These are phyloP conservation scores for Mus musculus DNA, from an alignment of 2,113 vertebrate species.

Conservation along the genomic window DNA sequence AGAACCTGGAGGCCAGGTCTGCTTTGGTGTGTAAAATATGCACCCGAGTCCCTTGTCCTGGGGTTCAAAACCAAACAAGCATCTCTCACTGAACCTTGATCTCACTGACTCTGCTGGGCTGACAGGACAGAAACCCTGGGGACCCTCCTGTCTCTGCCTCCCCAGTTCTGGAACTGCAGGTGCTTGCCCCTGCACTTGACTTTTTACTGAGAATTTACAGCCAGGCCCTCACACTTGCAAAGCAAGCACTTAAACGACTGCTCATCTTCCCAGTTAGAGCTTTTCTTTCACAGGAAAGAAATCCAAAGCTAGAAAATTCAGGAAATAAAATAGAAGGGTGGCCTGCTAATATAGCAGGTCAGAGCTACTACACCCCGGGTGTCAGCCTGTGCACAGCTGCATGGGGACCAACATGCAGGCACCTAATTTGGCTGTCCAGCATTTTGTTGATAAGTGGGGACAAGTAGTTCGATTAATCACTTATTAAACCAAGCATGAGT, in stretches of 20 bases:
- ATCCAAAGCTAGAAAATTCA: background rate
- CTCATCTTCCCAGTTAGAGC: background rate
- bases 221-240: too few species aligned
- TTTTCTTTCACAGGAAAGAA: background rate
- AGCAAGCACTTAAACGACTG: background rate
- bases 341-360: too few species aligned
- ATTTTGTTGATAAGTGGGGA: background rate
- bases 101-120: background rate
- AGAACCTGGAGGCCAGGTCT: too few species aligned
- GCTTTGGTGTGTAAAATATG: too few species aligned
- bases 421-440: background rate
- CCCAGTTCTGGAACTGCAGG: background rate
- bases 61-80: too few species aligned
- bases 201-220: background rate
- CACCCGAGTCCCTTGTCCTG: too few species aligned
- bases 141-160: background rate
- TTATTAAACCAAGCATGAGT: background rate
- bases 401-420: background rate
- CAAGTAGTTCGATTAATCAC: background rate
- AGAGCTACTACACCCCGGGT: too few species aligned
- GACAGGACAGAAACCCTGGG: background rate
- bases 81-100: background rate
- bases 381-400: background rate
- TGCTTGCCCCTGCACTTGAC: background rate
- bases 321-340: background rate